Evolutionary conservation across 2,888 invertebrate genomes (phyloP).

Genomic region (Andrena marginata): DNA sequence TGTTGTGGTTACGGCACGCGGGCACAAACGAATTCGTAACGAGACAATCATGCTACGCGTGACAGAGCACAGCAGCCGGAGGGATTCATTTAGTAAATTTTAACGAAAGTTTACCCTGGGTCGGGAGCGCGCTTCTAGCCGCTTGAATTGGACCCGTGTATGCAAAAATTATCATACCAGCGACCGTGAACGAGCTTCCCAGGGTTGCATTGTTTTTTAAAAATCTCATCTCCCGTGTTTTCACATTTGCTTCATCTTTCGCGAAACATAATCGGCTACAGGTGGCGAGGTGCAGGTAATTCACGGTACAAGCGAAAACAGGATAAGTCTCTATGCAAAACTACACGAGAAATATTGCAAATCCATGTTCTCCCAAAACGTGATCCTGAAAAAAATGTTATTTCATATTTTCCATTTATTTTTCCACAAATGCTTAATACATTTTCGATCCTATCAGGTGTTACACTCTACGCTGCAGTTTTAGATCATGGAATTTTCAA

Average conservation of each 20-base stretch:
- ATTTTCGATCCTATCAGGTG: too few relatives aligned
- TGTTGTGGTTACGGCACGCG: background rate
- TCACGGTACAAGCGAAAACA: background rate
- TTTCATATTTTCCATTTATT: too few relatives aligned
- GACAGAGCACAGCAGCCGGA: background rate
- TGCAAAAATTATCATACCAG: slow-evolving; percentile 26
- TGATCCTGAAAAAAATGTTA: too few relatives aligned
- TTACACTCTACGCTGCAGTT: too few relatives aligned
- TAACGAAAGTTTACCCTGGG: slow-evolving; percentile 37
- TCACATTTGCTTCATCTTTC: slow-evolving; percentile 7
- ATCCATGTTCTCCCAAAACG: too few relatives aligned
- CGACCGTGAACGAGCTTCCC: background rate
- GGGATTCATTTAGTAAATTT: slow-evolving; percentile 47
- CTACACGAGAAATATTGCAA: too few relatives aligned
- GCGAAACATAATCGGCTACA: background rate
- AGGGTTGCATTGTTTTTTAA: slow-evolving; percentile 13
- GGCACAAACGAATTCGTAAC: slow-evolving; percentile 42
- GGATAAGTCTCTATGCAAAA: too few relatives aligned
- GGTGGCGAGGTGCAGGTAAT: background rate
- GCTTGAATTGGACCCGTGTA: slow-evolving; percentile 9
- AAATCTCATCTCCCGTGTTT: background rate
- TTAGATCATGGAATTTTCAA: slow-evolving; percentile 10
- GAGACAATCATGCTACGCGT: slow-evolving; percentile 37
- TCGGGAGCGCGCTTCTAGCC: background rate
- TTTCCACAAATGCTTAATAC: too few relatives aligned